Base-by-base conservation (phyloP, 2,888 invertebrate genomes). In the Drosophila silvestris region DNA sequence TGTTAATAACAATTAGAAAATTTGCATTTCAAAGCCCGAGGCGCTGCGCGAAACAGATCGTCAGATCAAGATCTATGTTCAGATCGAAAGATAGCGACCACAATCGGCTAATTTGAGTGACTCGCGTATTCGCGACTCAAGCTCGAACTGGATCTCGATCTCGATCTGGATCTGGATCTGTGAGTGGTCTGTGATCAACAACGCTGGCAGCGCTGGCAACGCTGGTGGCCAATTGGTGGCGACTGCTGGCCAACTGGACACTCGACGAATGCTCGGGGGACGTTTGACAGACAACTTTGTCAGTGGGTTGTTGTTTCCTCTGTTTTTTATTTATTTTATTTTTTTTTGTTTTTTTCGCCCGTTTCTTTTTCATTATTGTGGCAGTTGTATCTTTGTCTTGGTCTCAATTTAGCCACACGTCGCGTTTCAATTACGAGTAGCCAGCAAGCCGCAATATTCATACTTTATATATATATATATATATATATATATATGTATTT, bases 1-100 rank as follows among this genome's bases (percentile, higher is more conserved):
- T 89, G 85, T 85, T 85, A 85, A 85, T 89, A 89, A 89, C 85
- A 85, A 85, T 85, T 85, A 87, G 68, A 63, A 64, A 86, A 85
- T 85, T 85, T 85, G 85, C 85, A 85, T 82, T 62, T 58, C 37
- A 51, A 50, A 52, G 62, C 60, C 61, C 65, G 73, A 59, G 69
- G 81, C 70, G 58, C 16, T 58, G 63, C 58, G 72, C 62, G 53
- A 37, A 19, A 33, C 22, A 59, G 37, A 81, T 77, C 73, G 57
- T 19, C 54, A 64, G 65, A 79, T 77, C 74, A 52, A 60, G 74
- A 69, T 79, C 56, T 33, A 30, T 51, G 32, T 66, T 41, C 59
- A 35, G 72, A 65, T 65, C 61, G 66, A 56, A 57, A 58, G 66
- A 68, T 71, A 74, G 22, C 66, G 37, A 30, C 26, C 57, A 71